Percentiles rank a stretch among this genome's conserved stretches.
Evolutionary conservation across 2,888 invertebrate species (phyloP).

Genomic region (Penaeus monodon): DNA sequence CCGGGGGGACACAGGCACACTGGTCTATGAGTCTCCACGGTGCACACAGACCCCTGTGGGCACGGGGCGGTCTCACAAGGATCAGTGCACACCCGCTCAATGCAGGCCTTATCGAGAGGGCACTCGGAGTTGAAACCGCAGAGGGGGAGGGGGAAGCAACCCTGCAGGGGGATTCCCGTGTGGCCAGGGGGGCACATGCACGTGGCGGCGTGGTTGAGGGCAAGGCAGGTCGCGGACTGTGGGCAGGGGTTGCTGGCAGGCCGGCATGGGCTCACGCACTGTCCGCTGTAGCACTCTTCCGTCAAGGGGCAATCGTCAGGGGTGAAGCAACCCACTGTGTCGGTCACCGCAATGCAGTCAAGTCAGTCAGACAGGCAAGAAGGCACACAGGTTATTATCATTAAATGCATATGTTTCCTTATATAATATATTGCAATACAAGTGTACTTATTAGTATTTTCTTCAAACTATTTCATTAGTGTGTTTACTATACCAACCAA

Average conservation of each 20-base stretch:
- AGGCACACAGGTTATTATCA: conserved; percentile 22
- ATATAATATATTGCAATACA: neutral
- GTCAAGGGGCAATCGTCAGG: conserved; percentile 58
- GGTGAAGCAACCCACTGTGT: conserved; percentile 64
- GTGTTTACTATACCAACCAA: neutral
- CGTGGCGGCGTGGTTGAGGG: conserved; percentile 60
- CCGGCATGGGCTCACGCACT: conserved; percentile 67
- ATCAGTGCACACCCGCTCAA: conserved; percentile 86
- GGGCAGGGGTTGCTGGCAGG: conserved; percentile 76
- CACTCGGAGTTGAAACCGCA: conserved; percentile 67
- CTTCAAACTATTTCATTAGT: neutral
- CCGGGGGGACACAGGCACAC: conserved; percentile 88
- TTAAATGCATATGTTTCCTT: neutral
- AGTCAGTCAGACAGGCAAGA: conserved; percentile 33
- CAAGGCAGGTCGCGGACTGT: conserved; percentile 68
- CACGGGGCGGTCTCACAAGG: conserved; percentile 76
- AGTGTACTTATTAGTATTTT: neutral
- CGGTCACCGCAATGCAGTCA: conserved; percentile 13
- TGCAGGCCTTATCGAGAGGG: conserved; percentile 73
- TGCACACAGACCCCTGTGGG: conserved; percentile 68
- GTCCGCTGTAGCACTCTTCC: conserved; percentile 65
- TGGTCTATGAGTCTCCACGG: conserved; percentile 85
- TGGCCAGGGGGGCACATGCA: conserved; percentile 91
- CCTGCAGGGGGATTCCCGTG: conserved; percentile 74
- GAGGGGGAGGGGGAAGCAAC: conserved; percentile 58